Evolutionary conservation across 2,888 invertebrate species (phyloP).

Genomic region (Eucriotettix oculatus): DNA sequence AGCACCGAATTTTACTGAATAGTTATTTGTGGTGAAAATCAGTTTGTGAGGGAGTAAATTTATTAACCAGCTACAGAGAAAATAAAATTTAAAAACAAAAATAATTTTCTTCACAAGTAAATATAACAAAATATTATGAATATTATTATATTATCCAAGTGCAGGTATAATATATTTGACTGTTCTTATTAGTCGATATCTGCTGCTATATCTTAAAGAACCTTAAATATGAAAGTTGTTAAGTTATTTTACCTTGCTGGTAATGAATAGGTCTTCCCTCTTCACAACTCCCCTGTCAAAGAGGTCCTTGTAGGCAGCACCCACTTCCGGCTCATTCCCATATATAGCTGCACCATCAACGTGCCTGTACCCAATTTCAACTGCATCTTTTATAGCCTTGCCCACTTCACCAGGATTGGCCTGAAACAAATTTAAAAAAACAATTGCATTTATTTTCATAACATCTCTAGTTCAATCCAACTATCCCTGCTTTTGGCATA

Average conservation of each 20-base stretch:
- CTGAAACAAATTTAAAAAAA: conserved; percentile 25
- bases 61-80: no score
- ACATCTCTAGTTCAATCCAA: no score
- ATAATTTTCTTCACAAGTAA: neutral
- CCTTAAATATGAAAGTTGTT: neutral
- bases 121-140: neutral
- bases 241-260: conserved; percentile 34
- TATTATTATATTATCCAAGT: neutral
- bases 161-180: no score
- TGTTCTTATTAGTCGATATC: no score
- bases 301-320: conserved; percentile 42
- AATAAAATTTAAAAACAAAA: no score
- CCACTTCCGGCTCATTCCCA: conserved; percentile 53
- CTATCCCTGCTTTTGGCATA: no score
- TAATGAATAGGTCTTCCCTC: conserved; percentile 52
- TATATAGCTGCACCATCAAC: conserved; percentile 60
- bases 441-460: no score
- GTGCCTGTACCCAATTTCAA: conserved; percentile 60
- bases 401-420: conserved; percentile 45
- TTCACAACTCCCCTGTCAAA: conserved; percentile 45
- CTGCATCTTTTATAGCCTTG: conserved; percentile 50
- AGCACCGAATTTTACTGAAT: neutral
- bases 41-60: no score
- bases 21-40: no score
- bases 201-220: no score